Evolutionary conservation across 2,113 vertebrate species (phyloP).

Genomic region (Vulpes vulpes): DNA sequence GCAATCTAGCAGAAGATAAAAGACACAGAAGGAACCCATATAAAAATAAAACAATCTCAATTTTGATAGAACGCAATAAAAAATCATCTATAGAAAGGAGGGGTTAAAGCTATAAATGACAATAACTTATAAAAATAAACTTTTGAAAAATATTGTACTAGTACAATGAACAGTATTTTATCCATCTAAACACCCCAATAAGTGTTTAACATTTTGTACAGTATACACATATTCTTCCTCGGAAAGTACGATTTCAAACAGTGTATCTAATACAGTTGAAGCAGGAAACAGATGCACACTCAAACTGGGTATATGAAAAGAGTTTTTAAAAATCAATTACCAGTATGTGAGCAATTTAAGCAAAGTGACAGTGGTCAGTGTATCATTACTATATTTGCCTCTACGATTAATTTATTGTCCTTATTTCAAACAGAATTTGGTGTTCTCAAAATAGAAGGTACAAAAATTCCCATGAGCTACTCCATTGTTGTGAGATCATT

Average conservation of each 20-base stretch:
- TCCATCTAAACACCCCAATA: background rate
- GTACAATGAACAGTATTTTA: background rate
- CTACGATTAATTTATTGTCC: background rate
- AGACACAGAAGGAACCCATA: background rate
- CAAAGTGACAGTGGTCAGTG: background rate
- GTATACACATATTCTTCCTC: background rate
- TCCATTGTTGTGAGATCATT: background rate
- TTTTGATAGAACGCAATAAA: background rate
- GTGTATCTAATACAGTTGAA: background rate
- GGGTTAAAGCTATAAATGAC: background rate
- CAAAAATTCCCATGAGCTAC: background rate
- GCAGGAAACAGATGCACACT: background rate
- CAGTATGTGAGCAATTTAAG: background rate
- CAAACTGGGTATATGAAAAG: background rate
- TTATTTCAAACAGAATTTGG: slow-evolving; percentile 2
- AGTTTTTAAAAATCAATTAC: background rate
- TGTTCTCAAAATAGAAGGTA: background rate
- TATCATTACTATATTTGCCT: background rate
- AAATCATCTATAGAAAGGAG: background rate
- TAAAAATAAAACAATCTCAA: background rate
- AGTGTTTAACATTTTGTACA: background rate
- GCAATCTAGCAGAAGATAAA: background rate
- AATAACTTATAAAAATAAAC: background rate
- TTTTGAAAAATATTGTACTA: background rate
- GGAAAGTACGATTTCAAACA: background rate